These are phyloP conservation scores for Apoda limacodes DNA, from an alignment of 2,888 invertebrate genomes.

Conservation along the genomic window DNA sequence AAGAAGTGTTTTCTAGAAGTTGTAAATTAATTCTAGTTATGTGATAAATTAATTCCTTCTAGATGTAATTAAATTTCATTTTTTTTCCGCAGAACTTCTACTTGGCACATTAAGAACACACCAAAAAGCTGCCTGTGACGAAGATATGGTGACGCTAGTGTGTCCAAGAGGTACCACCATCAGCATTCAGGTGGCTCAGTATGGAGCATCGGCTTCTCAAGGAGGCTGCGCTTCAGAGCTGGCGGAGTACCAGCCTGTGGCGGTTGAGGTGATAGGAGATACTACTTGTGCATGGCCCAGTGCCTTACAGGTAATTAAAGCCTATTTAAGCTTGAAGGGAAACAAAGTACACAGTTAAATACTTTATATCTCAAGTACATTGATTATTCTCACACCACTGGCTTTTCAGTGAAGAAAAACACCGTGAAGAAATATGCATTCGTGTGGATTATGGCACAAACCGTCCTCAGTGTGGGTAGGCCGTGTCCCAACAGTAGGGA, in stretches of 20 bases:
- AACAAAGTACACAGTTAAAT: no score
- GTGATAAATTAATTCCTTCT: no score
- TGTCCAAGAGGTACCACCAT: slow-evolving; percentile 95
- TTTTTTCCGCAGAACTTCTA: slow-evolving; percentile 78
- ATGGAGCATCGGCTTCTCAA: slow-evolving; percentile 75
- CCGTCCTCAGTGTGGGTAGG: no score
- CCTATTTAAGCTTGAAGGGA: no score
- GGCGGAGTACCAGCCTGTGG: slow-evolving; percentile 60
- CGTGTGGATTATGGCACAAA: no score
- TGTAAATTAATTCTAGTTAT: no score
- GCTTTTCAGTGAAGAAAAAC: no score
- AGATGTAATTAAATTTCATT: background rate
- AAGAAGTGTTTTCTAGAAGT: no score
- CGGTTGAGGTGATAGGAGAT: slow-evolving; percentile 70
- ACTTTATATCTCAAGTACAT: no score
- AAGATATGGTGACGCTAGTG: slow-evolving; percentile 85
- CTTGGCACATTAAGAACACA: slow-evolving; percentile 92
- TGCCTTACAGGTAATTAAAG: slow-evolving; percentile 81
- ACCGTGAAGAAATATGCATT: no score
- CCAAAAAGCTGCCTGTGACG: slow-evolving; percentile 93
- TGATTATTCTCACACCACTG: no score
- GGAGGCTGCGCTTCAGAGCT: slow-evolving; percentile 60
- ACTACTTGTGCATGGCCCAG: slow-evolving; percentile 81
- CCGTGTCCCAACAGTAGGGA: no score
- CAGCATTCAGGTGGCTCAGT: slow-evolving; percentile 90